Percentiles rank a stretch among this genome's conserved stretches.
phyloP scores from a whole-genome alignment of 2,797 vertebrate genomes.

The Platalea minor region DNA sequence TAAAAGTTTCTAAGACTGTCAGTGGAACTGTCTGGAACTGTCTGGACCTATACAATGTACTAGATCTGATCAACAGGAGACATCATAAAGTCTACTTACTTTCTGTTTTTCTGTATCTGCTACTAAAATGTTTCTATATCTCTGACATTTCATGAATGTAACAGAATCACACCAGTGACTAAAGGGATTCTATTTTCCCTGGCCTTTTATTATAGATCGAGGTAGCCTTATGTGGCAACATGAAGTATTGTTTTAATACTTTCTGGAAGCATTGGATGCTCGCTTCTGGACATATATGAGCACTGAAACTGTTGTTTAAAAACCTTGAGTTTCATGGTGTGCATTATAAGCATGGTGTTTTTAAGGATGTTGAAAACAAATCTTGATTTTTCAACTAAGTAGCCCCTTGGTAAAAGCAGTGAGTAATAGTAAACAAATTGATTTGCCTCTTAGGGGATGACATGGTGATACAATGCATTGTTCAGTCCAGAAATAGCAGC shows the following conservation, averaged over 20 bases:
- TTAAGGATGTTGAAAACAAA: background rate
- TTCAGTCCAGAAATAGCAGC: background rate
- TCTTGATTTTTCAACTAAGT: background rate
- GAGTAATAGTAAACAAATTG: background rate
- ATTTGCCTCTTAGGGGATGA: background rate
- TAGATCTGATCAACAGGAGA: background rate
- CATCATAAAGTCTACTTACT: background rate
- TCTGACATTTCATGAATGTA: background rate
- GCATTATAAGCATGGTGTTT: background rate
- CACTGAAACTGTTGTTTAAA: background rate
- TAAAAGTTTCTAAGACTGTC: background rate
- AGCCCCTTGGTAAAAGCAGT: background rate
- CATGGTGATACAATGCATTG: background rate
- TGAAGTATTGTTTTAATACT: constrained; percentile 12
- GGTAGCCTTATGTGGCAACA: background rate
- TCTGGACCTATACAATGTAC: background rate
- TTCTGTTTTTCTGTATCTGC: background rate
- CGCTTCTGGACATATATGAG: accelerated
- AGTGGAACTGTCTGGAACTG: background rate
- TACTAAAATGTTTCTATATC: background rate
- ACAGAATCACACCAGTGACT: background rate
- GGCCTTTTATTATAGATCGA: background rate
- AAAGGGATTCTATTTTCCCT: background rate
- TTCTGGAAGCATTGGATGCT: background rate
- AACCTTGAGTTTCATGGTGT: background rate